Evolutionary conservation across 2,797 vertebrate species (phyloP), one percentile per base, ranked within the genome.

Genomic region (Fratercula arctica): DNA sequence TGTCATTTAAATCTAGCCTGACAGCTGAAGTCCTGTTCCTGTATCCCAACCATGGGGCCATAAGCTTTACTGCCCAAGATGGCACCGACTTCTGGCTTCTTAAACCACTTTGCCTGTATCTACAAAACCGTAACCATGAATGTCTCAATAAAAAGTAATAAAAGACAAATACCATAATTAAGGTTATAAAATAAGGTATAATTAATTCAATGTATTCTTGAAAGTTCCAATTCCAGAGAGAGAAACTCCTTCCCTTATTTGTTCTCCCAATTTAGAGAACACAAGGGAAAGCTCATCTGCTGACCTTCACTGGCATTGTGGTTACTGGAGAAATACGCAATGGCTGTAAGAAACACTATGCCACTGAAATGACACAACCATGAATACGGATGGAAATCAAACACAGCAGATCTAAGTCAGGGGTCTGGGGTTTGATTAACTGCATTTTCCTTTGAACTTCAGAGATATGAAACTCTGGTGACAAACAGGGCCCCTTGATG

Each of bases 381-480:
- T 46, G 70, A 84, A 67, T 60, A 63, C 23, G 33, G 59, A 74
- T 39, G 41, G 51, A 92, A 92, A 90, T 48, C 35, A 35, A 93
- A 89, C 43, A 81, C 33, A 80, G 70, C 4, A 87, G 25, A 37
- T 67, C 33, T 50, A 87, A 91, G 45, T 74, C 53, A 80, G 41
- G n/a, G 18, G 26, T 70, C 59, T 73, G 35, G 41, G 31, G 73
- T 85, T 63, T 89, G 77, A 87, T 70, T 68, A 72, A 87, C 16
- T 74, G n/a, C 29, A 37, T 54, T 92, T 93, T 72, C 64, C n/a
- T 95, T 90, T 90, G 60, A 89, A 93, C 16, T 85, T 64, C 78
- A 83, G 37, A 13, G 1, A 80, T 28, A 66, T 0, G 2, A 93
- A 93, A 82, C n/a, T 74, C 23, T 61, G 13, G 39, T 59, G 53